phyloP scores from a whole-genome alignment of 2,113 vertebrate genomes.

The Mirza zaza region DNA sequence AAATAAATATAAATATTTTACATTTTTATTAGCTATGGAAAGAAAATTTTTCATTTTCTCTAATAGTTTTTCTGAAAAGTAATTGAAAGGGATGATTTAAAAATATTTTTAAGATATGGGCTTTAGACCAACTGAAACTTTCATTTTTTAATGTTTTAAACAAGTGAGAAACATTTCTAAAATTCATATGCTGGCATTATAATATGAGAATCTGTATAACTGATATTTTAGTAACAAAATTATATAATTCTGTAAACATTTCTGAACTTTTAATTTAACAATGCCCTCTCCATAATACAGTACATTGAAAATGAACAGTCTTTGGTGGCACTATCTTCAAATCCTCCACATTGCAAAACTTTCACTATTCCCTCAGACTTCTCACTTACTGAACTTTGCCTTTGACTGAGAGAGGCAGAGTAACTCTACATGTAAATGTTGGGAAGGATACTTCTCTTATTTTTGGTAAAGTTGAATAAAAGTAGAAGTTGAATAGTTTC shows the following conservation, averaged over 20 bases:
- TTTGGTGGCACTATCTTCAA: background rate
- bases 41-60: background rate
- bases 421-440: background rate
- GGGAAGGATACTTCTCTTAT: background rate
- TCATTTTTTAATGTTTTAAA: background rate
- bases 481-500: background rate
- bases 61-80: background rate
- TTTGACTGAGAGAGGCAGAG: background rate
- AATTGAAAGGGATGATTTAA: background rate
- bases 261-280: background rate
- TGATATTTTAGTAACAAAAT: background rate
- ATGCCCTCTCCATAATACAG: background rate
- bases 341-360: background rate
- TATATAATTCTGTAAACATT: background rate
- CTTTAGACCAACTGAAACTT: background rate
- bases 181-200: background rate
- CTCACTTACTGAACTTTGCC: background rate
- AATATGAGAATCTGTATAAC: background rate
- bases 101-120: background rate
- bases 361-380: background rate
- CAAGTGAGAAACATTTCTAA: background rate
- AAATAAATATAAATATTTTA: background rate
- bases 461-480: background rate
- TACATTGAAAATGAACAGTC: background rate
- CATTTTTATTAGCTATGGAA: background rate